phyloP scores from a whole-genome alignment of 2,888 invertebrate genomes.

The Pollenia amentaria region DNA sequence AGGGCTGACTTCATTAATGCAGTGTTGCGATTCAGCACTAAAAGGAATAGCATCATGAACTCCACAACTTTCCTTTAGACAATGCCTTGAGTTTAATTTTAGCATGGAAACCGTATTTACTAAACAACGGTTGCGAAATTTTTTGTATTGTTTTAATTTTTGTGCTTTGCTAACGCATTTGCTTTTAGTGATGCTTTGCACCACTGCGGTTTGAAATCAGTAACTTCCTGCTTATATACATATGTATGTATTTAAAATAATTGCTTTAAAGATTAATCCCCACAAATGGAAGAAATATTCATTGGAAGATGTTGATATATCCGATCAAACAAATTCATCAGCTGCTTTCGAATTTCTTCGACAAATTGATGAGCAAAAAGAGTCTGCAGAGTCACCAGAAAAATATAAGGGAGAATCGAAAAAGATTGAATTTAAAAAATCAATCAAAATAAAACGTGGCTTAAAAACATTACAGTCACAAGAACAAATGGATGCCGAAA shows the following conservation, averaged over 20 bases:
- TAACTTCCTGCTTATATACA: background rate
- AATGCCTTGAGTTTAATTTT: no score
- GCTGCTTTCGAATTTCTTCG: slow-evolving; percentile 92
- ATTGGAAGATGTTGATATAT: slow-evolving; percentile 92
- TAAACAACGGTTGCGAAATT: no score
- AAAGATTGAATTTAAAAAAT: slow-evolving; percentile 84
- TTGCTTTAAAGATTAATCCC: slow-evolving; percentile 87
- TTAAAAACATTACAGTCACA: slow-evolving; percentile 78
- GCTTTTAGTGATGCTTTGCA: no score
- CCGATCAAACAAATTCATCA: slow-evolving; percentile 90
- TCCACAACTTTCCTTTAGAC: no score
- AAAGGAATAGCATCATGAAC: no score
- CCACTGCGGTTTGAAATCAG: no score
- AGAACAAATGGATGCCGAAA: slow-evolving; percentile 79
- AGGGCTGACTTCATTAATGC: no score
- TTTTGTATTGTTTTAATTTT: no score
- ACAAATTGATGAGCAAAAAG: slow-evolving; percentile 87
- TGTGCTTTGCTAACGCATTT: no score
- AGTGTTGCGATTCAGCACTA: no score
- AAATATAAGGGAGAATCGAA: slow-evolving; percentile 70
- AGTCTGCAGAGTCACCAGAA: slow-evolving; percentile 69
- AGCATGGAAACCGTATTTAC: no score
- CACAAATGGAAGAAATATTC: slow-evolving; percentile 93
- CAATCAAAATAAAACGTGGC: slow-evolving; percentile 79
- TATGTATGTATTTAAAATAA: background rate